phyloP scores from a whole-genome alignment of 2,113 vertebrate species.

The Limanda limanda region DNA sequence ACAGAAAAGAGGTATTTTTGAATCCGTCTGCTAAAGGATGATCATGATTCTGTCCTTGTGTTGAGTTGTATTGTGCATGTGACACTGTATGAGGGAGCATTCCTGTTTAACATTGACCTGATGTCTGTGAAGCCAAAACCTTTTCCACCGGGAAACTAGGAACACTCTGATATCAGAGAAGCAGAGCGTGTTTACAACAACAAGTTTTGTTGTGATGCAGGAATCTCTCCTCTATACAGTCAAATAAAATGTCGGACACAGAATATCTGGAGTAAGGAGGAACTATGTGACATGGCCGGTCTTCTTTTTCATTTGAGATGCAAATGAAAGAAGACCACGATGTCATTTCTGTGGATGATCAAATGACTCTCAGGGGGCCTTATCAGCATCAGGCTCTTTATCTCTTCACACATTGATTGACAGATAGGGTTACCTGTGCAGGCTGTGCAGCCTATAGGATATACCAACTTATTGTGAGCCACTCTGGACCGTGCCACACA shows the following conservation, averaged over 20 bases:
- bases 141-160: neutral
- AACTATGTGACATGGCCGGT: conserved; percentile 86
- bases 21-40: conserved; percentile 56
- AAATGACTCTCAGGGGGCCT: conserved; percentile 61
- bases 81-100: conserved; percentile 83
- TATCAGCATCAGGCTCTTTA: conserved; percentile 62
- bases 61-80: conserved; percentile 78
- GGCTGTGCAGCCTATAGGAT: conserved; percentile 53
- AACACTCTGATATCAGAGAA: neutral
- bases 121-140: neutral
- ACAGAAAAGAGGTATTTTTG: conserved; percentile 92
- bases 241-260: conserved; percentile 55
- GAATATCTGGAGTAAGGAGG: conserved; percentile 80
- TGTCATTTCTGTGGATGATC: conserved; percentile 76
- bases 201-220: conserved; percentile 83
- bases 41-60: conserved; percentile 61
- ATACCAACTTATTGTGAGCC: conserved; percentile 53
- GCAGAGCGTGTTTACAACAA: neutral
- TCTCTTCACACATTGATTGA: conserved; percentile 69
- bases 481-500: conserved; percentile 57
- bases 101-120: conserved; percentile 74
- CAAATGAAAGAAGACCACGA: conserved; percentile 80
- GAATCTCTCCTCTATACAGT: conserved; percentile 84
- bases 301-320: conserved; percentile 71
- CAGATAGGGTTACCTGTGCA: conserved; percentile 63